These are phyloP conservation scores for Typhlichthys subterraneus DNA, from an alignment of 2,797 vertebrate genomes.

Conservation along the genomic window DNA sequence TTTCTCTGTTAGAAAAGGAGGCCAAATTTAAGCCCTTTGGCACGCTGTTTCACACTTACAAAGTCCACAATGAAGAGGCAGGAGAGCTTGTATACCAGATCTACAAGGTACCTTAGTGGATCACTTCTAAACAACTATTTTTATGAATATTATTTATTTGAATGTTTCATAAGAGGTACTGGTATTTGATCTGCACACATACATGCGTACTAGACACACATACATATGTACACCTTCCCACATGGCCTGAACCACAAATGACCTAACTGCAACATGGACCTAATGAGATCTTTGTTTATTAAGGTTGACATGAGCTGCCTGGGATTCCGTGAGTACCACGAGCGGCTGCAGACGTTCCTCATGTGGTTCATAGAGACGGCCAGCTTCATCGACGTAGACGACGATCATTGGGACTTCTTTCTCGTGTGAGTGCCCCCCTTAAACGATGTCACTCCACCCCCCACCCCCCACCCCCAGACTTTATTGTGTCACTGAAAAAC, in stretches of 20 bases:
- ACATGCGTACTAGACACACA: no score
- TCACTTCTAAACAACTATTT: background rate
- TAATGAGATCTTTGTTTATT: background rate
- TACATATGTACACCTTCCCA: no score
- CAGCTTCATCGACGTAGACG: conserved; percentile 96
- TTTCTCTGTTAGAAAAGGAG: conserved; percentile 92
- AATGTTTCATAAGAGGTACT: background rate
- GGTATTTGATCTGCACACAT: background rate
- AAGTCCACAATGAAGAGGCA: conserved; percentile 88
- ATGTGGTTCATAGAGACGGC: conserved; percentile 99
- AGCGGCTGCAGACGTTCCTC: conserved; percentile 97
- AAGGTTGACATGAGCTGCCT: conserved; percentile 90
- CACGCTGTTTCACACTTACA: conserved; percentile 89
- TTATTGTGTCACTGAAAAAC: conserved; percentile 87
- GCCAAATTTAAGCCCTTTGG: conserved; percentile 95
- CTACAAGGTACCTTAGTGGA: conserved; percentile 83
- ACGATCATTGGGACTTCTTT: conserved; percentile 99
- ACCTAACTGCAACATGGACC: background rate
- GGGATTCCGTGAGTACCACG: conserved; percentile 95
- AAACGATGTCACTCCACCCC: conserved; percentile 80
- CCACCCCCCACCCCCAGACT: conserved; percentile 46
- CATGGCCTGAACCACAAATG: no score
- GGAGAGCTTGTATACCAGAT: conserved; percentile 92
- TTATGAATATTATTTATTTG: conserved; percentile 2
- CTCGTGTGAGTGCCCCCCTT: conserved; percentile 96